A percentile compares a stretch with the other conserved stretches of the same genome.
phyloP scores from a whole-genome alignment of 2,797 vertebrate genomes.

The Danio aesculapii region DNA sequence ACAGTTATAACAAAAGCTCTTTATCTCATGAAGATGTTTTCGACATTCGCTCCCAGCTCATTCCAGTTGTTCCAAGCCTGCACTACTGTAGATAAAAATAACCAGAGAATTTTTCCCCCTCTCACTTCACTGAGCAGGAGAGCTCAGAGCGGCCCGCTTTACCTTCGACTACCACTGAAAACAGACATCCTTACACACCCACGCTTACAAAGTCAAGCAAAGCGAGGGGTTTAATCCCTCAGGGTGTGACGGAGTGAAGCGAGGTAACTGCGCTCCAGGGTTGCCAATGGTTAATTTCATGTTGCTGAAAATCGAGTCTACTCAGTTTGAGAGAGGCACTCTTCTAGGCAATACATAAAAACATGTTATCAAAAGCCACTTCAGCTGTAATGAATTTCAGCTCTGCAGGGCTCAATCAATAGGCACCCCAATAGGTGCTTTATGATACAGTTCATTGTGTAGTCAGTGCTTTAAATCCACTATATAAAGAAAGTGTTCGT shows the following conservation, averaged over 20 bases:
- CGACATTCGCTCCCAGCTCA: slow-evolving; percentile 8
- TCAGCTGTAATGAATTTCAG: slow-evolving; percentile 41
- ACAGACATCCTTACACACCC: slow-evolving; percentile 17
- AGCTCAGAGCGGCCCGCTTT: slow-evolving; percentile 27
- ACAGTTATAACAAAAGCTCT: slow-evolving; percentile 33
- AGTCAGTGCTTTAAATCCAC: slow-evolving; percentile 29
- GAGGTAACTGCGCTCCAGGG: slow-evolving; percentile 23
- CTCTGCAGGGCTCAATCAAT: slow-evolving; percentile 36
- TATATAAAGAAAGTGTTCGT: slow-evolving; percentile 9
- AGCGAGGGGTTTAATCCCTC: slow-evolving; percentile 46
- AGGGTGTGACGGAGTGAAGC: slow-evolving; percentile 36
- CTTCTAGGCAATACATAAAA: slow-evolving; percentile 41
- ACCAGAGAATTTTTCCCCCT: slow-evolving; percentile 35
- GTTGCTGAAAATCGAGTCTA: slow-evolving; percentile 5
- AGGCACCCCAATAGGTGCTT: slow-evolving; percentile 33
- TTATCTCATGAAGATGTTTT: slow-evolving; percentile 44
- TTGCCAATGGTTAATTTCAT: slow-evolving; percentile 38
- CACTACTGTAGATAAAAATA: slow-evolving; percentile 52
- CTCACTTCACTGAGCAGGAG: slow-evolving; percentile 31
- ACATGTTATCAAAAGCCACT: slow-evolving; percentile 37
- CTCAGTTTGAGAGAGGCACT: slow-evolving; percentile 14
- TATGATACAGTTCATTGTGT: slow-evolving; percentile 38
- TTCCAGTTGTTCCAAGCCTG: slow-evolving; percentile 38
- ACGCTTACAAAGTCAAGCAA: slow-evolving; percentile 31
- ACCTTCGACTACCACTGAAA: slow-evolving; percentile 29